Evolutionary conservation across 2,888 invertebrate genomes (phyloP).

Genomic region (Melinaea menophilus): DNA sequence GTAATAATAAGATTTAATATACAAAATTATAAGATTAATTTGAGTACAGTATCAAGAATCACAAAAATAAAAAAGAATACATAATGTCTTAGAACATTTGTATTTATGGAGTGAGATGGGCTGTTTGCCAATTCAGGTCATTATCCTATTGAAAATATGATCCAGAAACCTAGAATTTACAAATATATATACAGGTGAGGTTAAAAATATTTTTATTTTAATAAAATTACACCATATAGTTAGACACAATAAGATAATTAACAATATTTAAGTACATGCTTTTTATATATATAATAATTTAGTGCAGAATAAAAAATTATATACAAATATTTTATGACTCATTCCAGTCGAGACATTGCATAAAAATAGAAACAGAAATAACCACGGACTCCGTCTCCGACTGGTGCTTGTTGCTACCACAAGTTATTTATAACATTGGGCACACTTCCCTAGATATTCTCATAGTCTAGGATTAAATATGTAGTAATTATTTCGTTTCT

Average conservation of each 20-base stretch:
- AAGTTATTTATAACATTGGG: conserved; percentile 66
- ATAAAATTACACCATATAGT: too few relatives aligned
- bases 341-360: conserved; percentile 20
- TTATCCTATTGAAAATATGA: conserved; percentile 43
- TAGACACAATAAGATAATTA: too few relatives aligned
- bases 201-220: too few relatives aligned
- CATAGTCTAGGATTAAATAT: conserved; percentile 10
- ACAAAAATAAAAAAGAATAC: background rate
- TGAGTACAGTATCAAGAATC: background rate
- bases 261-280: background rate
- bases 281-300: background rate
- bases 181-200: background rate
- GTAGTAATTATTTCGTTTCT: background rate
- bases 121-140: conserved; percentile 64
- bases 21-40: background rate
- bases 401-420: conserved; percentile 40
- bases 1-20: too few relatives aligned
- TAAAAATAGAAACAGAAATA: conserved; percentile 60
- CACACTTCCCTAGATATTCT: conserved; percentile 50
- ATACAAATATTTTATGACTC: background rate
- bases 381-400: conserved; percentile 53
- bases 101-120: conserved; percentile 37
- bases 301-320: background rate
- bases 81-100: background rate
- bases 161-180: background rate